Base-by-base conservation (phyloP, 2,888 invertebrate species). In the Patella pellucida region DNA sequence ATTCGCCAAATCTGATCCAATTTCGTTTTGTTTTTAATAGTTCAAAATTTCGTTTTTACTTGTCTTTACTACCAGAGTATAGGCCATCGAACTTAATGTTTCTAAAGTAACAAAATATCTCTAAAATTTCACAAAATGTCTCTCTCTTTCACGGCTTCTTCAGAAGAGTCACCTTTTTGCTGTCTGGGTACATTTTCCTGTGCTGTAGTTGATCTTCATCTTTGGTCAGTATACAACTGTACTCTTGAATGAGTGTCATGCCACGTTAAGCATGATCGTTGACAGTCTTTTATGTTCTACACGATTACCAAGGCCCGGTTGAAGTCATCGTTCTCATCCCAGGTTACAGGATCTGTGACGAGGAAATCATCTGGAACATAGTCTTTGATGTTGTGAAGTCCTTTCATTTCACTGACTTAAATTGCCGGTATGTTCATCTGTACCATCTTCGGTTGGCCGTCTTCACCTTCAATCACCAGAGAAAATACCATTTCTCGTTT, bases 141-240 rank as follows among this genome's bases (percentile, higher is more conserved):
- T n/a, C n/a, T n/a, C n/a, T n/a, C n/a, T n/a, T n/a, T n/a, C n/a
- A n/a, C n/a, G n/a, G n/a, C n/a, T n/a, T n/a, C n/a, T n/a, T n/a
- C n/a, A n/a, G n/a, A n/a, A n/a, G n/a, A n/a, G n/a, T n/a, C n/a
- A n/a, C n/a, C n/a, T n/a, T n/a, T n/a, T n/a, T n/a, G n/a, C n/a
- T n/a, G n/a, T n/a, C n/a, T n/a, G n/a, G n/a, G n/a, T n/a, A n/a
- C n/a, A n/a, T n/a, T n/a, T n/a, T n/a, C n/a, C n/a, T n/a, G n/a
- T n/a, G n/a, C 19, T 62, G 19, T 62, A 62, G 62, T 62, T 62
- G 62, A 62, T 62, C 62, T 62, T 62, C 62, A 23, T 62, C 62
- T 62, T 27, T 62, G 5, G 62, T 62, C 62, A 62, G 62, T 62
- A 62, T 62, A 23, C 23, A 23, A 62, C 9, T 23, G 14, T 62